phyloP scores from a whole-genome alignment of 2,888 invertebrate species.

The Protonemura montana region DNA sequence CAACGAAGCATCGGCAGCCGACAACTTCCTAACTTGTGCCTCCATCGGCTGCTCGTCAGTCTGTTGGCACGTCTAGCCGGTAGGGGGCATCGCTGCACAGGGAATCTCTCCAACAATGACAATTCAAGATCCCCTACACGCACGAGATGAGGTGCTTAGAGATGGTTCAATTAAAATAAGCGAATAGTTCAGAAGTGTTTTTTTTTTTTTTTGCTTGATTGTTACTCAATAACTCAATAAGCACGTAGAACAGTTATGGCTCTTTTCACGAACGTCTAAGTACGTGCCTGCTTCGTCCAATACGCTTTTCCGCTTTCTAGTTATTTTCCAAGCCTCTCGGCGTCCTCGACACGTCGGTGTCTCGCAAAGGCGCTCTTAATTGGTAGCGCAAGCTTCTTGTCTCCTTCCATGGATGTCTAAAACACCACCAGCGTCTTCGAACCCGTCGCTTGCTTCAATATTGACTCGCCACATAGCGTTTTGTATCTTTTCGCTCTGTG shows the following conservation, averaged over 20 bases:
- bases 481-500: neutral
- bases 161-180: too few species aligned
- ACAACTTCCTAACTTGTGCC: neutral
- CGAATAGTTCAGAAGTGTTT: too few species aligned
- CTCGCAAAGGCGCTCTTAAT: neutral
- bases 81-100: neutral
- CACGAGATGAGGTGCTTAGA: too few species aligned
- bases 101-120: neutral
- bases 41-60: neutral
- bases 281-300: too few species aligned
- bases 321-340: too few species aligned
- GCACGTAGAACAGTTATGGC: too few species aligned
- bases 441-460: neutral
- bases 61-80: neutral
- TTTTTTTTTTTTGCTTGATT: too few species aligned
- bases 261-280: too few species aligned
- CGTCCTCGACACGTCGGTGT: neutral
- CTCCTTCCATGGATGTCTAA: neutral
- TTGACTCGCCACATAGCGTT: neutral
- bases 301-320: too few species aligned
- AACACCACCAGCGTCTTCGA: neutral
- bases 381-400: constrained; percentile 4
- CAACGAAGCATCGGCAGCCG: neutral
- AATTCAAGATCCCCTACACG: neutral
- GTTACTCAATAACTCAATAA: too few species aligned